Evolutionary conservation across 2,888 invertebrate genomes (phyloP).

Genomic region (Ephialtes manifestator): DNA sequence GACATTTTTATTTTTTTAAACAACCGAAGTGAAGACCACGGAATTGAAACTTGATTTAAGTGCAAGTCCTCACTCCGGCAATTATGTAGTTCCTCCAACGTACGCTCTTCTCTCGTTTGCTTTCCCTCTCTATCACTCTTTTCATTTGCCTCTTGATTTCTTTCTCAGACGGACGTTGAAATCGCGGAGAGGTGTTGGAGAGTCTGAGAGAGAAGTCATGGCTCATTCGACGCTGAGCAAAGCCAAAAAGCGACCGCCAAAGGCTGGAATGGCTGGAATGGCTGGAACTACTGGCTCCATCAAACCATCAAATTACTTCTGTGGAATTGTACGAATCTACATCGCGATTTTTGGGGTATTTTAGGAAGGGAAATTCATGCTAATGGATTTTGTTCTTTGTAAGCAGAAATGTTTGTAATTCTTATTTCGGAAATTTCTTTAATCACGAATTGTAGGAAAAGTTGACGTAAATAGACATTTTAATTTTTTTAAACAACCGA

Average conservation of each 20-base stretch:
- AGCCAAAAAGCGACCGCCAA: not conserved
- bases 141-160: not conserved
- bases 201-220: not conserved
- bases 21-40: conserved; percentile 24
- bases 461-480: too few relatives aligned
- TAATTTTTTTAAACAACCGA: conserved; percentile 9
- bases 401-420: too few relatives aligned
- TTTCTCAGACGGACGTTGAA: not conserved
- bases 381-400: too few relatives aligned
- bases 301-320: not conserved
- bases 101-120: not conserved
- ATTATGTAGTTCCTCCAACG: conserved; percentile 21
- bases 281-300: too few relatives aligned
- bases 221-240: not conserved
- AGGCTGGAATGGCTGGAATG: not conserved
- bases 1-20: too few relatives aligned
- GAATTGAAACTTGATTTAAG: conserved; percentile 45
- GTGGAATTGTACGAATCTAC: not conserved
- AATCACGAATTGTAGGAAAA: too few relatives aligned
- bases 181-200: not conserved
- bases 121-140: not conserved
- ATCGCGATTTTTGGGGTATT: too few relatives aligned
- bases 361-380: too few relatives aligned
- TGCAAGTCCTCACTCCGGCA: conserved; percentile 33
- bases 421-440: too few relatives aligned